These are phyloP conservation scores for western clawed frog (Xenopus tropicalis) DNA, from an alignment of 2,113 vertebrate species.

Conservation along the genomic window UCB_Xtro_10.0 CM004447.2:94771001-94771500, in stretches of 20 bases:
- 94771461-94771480: conserved; percentile 22
- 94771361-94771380: conserved; percentile 33
- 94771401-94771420: conserved; percentile 37
- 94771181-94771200: conserved; percentile 34
- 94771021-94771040: conserved; percentile 17
- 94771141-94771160: conserved; percentile 31
- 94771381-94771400: conserved; percentile 28
- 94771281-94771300: conserved; percentile 41
- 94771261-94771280: conserved; percentile 24
- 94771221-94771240: conserved; percentile 7
- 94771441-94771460: conserved; percentile 36
- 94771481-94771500: conserved; percentile 23
- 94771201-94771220: conserved; percentile 27
- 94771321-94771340: background rate
- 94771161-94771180: conserved; percentile 39
- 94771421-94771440: conserved; percentile 24
- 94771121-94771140: conserved; percentile 40
- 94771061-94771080: conserved; percentile 24
- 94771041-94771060: conserved; percentile 10
- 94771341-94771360: conserved; percentile 27
- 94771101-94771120: conserved; percentile 34
- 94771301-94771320: conserved; percentile 33
- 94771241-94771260: conserved; percentile 21
- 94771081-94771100: conserved; percentile 11
- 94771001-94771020: conserved; percentile 11